Evolutionary conservation across 2,797 vertebrate genomes (phyloP).

Genomic region (Lemur catta): DNA sequence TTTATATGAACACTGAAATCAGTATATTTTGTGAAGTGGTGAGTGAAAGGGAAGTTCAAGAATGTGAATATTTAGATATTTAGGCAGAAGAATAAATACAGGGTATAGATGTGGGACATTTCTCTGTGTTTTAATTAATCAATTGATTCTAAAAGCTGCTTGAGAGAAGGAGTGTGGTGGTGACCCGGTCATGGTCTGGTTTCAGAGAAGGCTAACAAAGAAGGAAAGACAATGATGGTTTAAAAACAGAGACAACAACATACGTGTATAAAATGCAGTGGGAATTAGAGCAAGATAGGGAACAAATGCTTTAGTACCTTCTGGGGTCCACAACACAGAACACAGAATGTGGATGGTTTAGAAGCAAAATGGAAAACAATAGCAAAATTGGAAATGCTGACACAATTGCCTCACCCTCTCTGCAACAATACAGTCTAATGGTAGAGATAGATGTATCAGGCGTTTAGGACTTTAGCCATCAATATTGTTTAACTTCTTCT

Average conservation of each 20-base stretch:
- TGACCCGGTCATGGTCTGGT: background rate
- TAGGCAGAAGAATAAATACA: background rate
- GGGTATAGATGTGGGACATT: background rate
- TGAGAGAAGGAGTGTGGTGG: background rate
- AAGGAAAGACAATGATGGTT: background rate
- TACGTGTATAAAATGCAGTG: background rate
- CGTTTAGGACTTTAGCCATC: background rate
- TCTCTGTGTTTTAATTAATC: background rate
- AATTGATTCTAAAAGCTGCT: background rate
- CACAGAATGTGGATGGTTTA: background rate
- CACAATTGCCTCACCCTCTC: background rate
- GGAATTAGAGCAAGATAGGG: background rate
- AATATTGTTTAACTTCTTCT: background rate
- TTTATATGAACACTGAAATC: constrained; percentile 31
- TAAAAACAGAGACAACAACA: background rate
- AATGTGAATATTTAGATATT: background rate
- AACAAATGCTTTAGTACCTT: background rate
- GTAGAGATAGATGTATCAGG: background rate
- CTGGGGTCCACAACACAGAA: background rate
- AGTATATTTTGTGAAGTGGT: constrained; percentile 48
- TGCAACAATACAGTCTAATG: background rate
- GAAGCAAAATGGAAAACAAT: background rate
- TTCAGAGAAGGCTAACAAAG: background rate
- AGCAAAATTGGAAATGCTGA: background rate
- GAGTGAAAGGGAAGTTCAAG: constrained; percentile 50